Evolutionary conservation across 2,797 vertebrate genomes (phyloP), one percentile per base, ranked within the genome.

Genomic region (Rallus crepitans): DNA sequence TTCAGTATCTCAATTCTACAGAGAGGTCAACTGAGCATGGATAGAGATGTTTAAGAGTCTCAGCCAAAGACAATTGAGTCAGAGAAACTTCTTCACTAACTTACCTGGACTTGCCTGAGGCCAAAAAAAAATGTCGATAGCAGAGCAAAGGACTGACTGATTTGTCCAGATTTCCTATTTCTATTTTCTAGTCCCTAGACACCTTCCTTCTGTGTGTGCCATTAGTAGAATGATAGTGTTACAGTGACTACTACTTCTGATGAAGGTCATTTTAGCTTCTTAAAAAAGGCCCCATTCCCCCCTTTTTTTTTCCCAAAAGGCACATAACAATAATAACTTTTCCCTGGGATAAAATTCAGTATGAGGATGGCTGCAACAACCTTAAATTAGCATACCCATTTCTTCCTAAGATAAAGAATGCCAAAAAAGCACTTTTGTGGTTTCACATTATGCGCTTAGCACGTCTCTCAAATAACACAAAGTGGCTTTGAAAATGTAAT

Each of bases 381-480:
- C 73, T 94, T 82, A 90, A 90, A 95, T 94, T 94, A 95, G 77
- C 56, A 78, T 66, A 68, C 7, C 2, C 45, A 16, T 91, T 85
- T 94, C 37, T 91, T 81, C 37, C 28, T n/a, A 61, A 77, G 48
- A 70, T 93, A 84, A 90, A 96, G 90, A 92, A 92, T 84, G 95
- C 81, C 86, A 94, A 85, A 93, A 96, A 90, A 92, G 68, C 90
- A 89, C 94, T 96, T 94, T n/a, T 77, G 83, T 87, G 92, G 81
- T 96, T 97, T 97, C 73, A 37, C 60, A 53, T 94, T 61, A 69
- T 70, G 60, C 0, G 1, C 82, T 91, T 73, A 93, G 77, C 31
- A n/a, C 66, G 87, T 90, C 88, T 93, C 86, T 96, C 89, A 89
- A 84, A 84, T 90, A 84, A 72, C 64, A 48, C 57, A 66, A 87